phyloP scores from a whole-genome alignment of 2,888 invertebrate species.

The Troides oblongomaculatus region DNA sequence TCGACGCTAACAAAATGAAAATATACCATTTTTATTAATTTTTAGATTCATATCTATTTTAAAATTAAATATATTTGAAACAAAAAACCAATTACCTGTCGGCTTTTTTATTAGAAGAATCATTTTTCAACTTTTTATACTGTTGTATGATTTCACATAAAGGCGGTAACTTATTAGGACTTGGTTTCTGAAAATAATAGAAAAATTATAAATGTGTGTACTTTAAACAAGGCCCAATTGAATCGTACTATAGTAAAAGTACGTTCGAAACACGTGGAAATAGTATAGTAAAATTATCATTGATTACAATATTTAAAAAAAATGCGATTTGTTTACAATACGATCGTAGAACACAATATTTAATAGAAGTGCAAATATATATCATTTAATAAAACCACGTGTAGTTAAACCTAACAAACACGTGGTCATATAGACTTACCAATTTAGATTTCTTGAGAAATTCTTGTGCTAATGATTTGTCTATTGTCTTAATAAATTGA shows the following conservation, averaged over 20 bases:
- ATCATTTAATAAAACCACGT: constrained; percentile 44
- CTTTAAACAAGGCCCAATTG: neutral
- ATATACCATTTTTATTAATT: too few relatives aligned
- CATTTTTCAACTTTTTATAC: constrained; percentile 69
- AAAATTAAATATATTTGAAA: neutral
- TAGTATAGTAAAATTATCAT: too few relatives aligned
- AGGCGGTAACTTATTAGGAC: constrained; percentile 83
- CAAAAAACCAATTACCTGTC: constrained; percentile 31
- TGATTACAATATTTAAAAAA: neutral
- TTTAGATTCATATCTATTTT: too few relatives aligned
- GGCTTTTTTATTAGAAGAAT: constrained; percentile 25
- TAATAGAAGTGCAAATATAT: neutral
- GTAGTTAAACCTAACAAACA: constrained; percentile 39
- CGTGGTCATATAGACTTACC: constrained; percentile 77
- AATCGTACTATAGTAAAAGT: too few relatives aligned
- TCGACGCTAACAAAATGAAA: too few relatives aligned
- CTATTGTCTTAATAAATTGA: constrained; percentile 82
- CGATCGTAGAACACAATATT: too few relatives aligned
- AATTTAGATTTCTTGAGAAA: constrained; percentile 87
- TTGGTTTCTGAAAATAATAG: constrained; percentile 76
- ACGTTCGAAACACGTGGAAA: too few relatives aligned
- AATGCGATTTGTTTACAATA: too few relatives aligned
- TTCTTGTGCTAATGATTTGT: constrained; percentile 83
- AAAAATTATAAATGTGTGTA: neutral
- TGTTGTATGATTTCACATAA: constrained; percentile 81